These are phyloP conservation scores for Onychostoma macrolepis DNA, from an alignment of 2,113 vertebrate species.

Conservation along the genomic window DNA sequence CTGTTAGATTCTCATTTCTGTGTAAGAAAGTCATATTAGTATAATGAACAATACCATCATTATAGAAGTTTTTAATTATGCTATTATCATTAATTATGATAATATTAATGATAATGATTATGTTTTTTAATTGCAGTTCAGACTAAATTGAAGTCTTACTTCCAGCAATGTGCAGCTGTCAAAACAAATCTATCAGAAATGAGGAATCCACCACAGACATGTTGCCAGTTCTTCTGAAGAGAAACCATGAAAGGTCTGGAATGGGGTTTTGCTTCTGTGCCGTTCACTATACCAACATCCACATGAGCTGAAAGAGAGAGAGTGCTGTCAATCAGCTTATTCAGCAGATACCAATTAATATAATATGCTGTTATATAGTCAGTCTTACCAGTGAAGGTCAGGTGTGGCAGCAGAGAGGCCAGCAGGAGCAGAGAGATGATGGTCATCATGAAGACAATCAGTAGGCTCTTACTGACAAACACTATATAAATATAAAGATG, in stretches of 20 bases:
- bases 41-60: background rate
- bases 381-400: background rate
- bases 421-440: background rate
- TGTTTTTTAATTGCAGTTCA: background rate
- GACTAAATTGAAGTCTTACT: background rate
- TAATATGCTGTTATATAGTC: background rate
- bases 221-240: constrained; percentile 20
- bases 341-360: background rate
- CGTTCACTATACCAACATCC: background rate
- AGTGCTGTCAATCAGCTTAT: background rate
- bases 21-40: background rate
- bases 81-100: too few species aligned
- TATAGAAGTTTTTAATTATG: background rate
- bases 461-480: background rate
- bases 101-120: too few species aligned
- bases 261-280: background rate
- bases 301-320: constrained; percentile 30
- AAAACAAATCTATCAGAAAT: background rate
- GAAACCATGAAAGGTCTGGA: background rate
- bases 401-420: background rate
- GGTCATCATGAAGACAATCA: background rate
- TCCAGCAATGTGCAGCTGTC: background rate
- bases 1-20: background rate
- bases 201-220: background rate
- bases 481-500: too few species aligned